phyloP scores from a whole-genome alignment of 1,140 invertebrate genomes.

The Bradysia coprophila region DNA sequence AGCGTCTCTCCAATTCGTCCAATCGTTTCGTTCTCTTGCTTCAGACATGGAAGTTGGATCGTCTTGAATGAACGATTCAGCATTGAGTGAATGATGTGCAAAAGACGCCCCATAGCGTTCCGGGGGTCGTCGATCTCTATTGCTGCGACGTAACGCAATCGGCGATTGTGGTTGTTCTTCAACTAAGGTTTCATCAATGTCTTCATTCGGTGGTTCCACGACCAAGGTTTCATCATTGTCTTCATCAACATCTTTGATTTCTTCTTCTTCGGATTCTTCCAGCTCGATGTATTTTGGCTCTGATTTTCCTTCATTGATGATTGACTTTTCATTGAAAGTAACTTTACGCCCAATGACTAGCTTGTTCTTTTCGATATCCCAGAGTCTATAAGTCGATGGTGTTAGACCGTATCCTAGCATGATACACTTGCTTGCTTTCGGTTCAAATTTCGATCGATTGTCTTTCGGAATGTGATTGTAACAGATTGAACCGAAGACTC shows the following conservation, averaged over 20 bases:
- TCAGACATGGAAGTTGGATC: neutral
- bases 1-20: neutral
- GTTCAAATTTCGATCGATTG: neutral
- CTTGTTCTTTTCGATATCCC: no score
- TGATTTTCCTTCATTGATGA: neutral
- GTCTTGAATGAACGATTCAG: neutral
- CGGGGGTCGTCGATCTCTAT: neutral
- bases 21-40: neutral
- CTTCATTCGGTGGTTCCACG: no score
- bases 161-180: no score
- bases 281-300: neutral
- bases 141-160: neutral
- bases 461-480: slow-evolving; percentile 2
- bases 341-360: slow-evolving; percentile 2
- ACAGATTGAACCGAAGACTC: neutral
- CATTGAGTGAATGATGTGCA: neutral
- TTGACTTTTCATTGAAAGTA: slow-evolving; percentile 1
- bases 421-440: slow-evolving; percentile 1
- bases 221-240: no score
- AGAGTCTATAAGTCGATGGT: no score
- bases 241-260: no score
- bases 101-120: neutral
- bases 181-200: neutral
- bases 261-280: neutral
- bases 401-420: slow-evolving; percentile 11